phyloP scores from a whole-genome alignment of 2,888 invertebrate genomes.

The Eristalis arbustorum region DNA sequence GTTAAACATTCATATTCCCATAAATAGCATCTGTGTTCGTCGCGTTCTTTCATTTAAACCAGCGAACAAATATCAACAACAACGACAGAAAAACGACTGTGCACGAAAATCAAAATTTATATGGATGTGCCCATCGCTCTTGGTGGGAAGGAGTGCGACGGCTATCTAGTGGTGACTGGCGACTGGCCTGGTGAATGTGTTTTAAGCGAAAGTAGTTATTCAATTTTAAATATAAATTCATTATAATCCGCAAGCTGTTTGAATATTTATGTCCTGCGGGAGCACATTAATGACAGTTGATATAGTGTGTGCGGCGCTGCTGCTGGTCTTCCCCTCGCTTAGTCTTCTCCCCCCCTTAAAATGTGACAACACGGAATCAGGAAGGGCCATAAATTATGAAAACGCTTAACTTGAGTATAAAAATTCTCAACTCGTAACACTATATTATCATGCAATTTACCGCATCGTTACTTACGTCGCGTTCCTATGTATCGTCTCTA shows the following conservation, averaged over 20 bases:
- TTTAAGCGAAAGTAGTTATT: conserved; percentile 46
- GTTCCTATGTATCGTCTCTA: neutral
- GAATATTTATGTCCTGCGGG: conserved; percentile 60
- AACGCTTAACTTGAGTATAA: conserved; percentile 62
- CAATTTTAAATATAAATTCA: conserved; percentile 64
- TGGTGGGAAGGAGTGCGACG: neutral
- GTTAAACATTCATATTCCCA: conserved; percentile 55
- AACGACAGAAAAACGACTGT: neutral
- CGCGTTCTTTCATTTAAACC: neutral
- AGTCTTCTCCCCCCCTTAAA: neutral
- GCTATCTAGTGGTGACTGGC: too few relatives aligned
- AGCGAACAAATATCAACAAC: neutral
- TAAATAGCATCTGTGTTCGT: conserved; percentile 34
- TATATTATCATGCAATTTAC: conserved; percentile 70
- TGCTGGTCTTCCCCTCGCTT: neutral
- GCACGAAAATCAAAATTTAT: neutral
- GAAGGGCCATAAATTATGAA: conserved; percentile 60
- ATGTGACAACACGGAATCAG: conserved; percentile 26
- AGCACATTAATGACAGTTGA: conserved; percentile 36
- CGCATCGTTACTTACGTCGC: conserved; percentile 59
- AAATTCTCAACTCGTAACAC: conserved; percentile 69
- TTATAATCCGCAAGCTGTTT: conserved; percentile 59
- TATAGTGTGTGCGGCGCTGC: neutral
- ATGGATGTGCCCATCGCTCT: neutral
- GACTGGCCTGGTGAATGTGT: neutral